Conservation (phyloP, 2,113 vertebrate genomes). For the Otolemur garnettii region DNA sequence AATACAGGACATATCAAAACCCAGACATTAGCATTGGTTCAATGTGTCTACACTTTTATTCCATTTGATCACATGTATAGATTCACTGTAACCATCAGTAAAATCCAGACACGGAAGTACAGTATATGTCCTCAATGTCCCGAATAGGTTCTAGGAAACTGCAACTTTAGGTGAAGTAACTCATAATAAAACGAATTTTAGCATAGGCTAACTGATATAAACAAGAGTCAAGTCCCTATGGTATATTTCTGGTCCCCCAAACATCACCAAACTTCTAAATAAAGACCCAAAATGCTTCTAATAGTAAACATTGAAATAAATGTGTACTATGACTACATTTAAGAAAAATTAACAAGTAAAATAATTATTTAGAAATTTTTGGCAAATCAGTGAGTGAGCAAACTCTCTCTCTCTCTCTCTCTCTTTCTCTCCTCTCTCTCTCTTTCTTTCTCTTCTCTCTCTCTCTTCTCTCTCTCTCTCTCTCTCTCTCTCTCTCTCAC, state of each 20-base stretch:
- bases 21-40: neutral
- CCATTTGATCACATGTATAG: conserved; percentile 7
- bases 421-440: too few relatives aligned
- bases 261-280: neutral
- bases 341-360: neutral
- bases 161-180: neutral
- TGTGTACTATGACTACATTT: neutral
- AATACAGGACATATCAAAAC: conserved; percentile 30
- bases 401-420: neutral
- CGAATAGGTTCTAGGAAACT: neutral
- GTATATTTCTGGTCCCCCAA: neutral
- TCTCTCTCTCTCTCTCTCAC: too few relatives aligned
- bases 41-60: neutral
- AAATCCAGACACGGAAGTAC: conserved; percentile 7
- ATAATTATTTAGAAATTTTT: neutral
- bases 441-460: too few relatives aligned
- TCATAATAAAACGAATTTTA: neutral
- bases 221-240: neutral
- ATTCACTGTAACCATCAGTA: neutral
- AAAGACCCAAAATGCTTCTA: neutral
- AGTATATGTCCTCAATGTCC: neutral
- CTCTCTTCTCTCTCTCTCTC: too few relatives aligned
- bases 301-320: neutral
- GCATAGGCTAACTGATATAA: neutral
- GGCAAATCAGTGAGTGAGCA: neutral